Evolutionary conservation across 37 sponge, comb jelly and placozoan species (phyloP).

Genomic region (Agelas oroides): DNA sequence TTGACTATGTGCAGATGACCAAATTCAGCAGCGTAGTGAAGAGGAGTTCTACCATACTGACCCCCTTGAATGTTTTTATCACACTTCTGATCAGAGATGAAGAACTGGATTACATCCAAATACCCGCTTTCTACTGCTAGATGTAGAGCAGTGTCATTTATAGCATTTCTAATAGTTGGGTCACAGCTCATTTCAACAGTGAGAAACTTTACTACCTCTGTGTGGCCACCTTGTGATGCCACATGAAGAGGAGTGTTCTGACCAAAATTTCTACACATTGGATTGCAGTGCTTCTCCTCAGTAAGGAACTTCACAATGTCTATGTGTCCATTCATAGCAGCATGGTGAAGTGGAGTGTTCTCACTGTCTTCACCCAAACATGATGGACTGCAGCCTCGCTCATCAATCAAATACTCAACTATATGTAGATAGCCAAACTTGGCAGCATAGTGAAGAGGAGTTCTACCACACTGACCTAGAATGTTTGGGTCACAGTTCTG

Average conservation of each 20-base stretch:
- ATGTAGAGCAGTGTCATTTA: constrained; percentile 38
- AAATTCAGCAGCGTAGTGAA: too few species aligned
- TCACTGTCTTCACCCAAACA: background rate
- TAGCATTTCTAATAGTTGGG: background rate
- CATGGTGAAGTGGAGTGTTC: constrained; percentile 40
- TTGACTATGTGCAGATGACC: too few species aligned
- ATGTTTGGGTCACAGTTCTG: too few species aligned
- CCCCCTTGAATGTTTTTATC: background rate
- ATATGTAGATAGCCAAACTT: background rate
- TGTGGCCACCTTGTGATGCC: constrained; percentile 7
- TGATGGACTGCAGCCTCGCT: background rate
- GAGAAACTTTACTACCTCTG: constrained; percentile 15
- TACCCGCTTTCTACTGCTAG: constrained; percentile 4
- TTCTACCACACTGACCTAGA: too few species aligned
- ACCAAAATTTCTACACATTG: background rate
- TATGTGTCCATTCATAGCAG: constrained; percentile 15
- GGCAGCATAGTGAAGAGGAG: constrained; percentile 8
- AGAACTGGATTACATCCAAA: constrained; percentile 15
- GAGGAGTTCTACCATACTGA: too few species aligned
- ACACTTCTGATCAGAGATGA: background rate
- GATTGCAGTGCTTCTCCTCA: background rate
- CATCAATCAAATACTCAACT: constrained; percentile 22
- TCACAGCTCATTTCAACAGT: background rate
- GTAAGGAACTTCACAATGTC: constrained; percentile 21
- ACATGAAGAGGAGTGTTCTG: constrained; percentile 24